Evolutionary conservation across 1,140 invertebrate genomes (phyloP), one percentile per base, ranked within the genome.

Genomic region (Metaphire vulgaris): DNA sequence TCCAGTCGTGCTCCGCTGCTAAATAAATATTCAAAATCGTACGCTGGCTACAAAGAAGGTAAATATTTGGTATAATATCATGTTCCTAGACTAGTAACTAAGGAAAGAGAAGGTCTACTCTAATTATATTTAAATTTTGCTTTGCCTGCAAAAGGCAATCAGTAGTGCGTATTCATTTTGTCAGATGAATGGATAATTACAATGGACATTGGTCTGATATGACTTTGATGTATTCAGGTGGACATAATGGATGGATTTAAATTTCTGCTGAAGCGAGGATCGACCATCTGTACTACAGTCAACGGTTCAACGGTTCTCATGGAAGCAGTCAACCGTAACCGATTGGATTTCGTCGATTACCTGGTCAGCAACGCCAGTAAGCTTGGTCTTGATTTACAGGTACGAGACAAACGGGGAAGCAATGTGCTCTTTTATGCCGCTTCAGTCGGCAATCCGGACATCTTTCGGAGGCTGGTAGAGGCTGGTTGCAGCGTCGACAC

Each of bases 381-480:
- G 6, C 67, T 74, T 14, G 31, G n/a, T 31, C 41, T 56, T 21
- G 41, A 56, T 56, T n/a, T n/a, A n/a, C 66, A 74, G 15, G 33
- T 33, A 30, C 29, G 67, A 41, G 78, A 79, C 72, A 73, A 74
- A 28, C 28, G 74, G 31, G 78, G 78, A 6, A 71, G 70, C 33
- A 79, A 79, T 33, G 76, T 76, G 2, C 68, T 75, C 2, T 79
- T 79, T 41, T 79, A 78, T 32, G 73, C 78, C 1, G 69, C 74
- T 12, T 65, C 70, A 1, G 77, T 65, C 0, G 78, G 78, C 28
- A 41, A 75, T 28, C 16, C 75, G 2, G 21, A 26, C 0, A 69
- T 64, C 1, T 34, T 78, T 2, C n/a, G 75, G 26, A 26, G 30
- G 69, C 34, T 79, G 12, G 32, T 77, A 12, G 32, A 65, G 12